These are phyloP conservation scores for Dasysyrphus tricinctus DNA, from an alignment of 2,888 invertebrate species.

Conservation along the genomic window DNA sequence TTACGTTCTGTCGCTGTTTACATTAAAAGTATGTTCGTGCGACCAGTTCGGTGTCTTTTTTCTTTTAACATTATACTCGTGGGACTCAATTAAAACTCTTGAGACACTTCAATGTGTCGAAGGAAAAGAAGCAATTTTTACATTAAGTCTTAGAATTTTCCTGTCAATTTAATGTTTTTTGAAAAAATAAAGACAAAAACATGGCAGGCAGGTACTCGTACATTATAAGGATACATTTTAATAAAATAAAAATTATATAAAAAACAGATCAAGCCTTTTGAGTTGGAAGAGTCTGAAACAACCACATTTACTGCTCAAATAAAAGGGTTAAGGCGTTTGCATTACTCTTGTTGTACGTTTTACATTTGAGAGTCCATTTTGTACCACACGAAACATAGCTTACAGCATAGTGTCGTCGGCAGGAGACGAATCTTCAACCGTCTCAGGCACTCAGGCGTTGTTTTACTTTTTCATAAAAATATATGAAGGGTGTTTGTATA, in stretches of 20 bases:
- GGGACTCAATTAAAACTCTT: slow-evolving; percentile 52
- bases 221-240: background rate
- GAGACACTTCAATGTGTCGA: slow-evolving; percentile 33
- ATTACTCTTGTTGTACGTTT: slow-evolving; percentile 64
- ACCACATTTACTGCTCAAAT: slow-evolving; percentile 56
- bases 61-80: background rate
- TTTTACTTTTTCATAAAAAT: slow-evolving; percentile 45
- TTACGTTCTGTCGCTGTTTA: too few relatives aligned
- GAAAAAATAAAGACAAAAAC: background rate
- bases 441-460: slow-evolving; percentile 28
- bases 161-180: background rate
- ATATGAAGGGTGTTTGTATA: slow-evolving; percentile 52
- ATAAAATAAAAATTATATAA: background rate
- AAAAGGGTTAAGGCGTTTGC: slow-evolving; percentile 66
- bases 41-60: background rate
- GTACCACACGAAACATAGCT: slow-evolving; percentile 1
- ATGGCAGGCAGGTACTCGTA: background rate
- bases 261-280: slow-evolving; percentile 4
- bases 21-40: background rate
- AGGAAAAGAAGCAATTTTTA: slow-evolving; percentile 30
- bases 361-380: slow-evolving; percentile 52
- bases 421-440: background rate
- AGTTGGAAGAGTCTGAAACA: slow-evolving; percentile 26
- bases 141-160: slow-evolving; percentile 43
- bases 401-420: too few relatives aligned